These are phyloP conservation scores for Bombylius major DNA, from an alignment of 2,888 invertebrate species.

Conservation along the genomic window DNA sequence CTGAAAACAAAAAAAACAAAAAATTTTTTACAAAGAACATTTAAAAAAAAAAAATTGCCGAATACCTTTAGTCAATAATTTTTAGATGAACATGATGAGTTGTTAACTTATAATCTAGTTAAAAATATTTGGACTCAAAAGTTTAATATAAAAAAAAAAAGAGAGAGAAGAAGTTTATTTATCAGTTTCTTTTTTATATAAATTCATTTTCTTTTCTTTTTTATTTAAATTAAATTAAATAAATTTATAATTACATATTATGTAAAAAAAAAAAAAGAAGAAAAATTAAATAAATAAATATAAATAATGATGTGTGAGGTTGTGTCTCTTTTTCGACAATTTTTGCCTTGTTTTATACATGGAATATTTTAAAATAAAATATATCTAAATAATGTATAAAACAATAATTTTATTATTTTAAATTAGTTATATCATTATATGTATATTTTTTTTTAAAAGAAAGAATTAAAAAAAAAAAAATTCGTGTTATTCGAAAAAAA, in stretches of 20 bases:
- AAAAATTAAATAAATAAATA: too few relatives aligned
- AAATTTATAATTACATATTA: too few relatives aligned
- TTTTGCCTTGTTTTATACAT: not conserved
- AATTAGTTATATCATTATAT: too few relatives aligned
- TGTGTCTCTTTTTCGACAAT: not conserved
- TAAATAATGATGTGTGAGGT: not conserved
- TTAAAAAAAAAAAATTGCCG: not conserved
- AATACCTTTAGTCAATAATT: not conserved
- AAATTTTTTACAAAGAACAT: not conserved
- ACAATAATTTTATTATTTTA: too few relatives aligned
- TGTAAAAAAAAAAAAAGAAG: too few relatives aligned
- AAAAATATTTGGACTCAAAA: not conserved
- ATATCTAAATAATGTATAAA: too few relatives aligned
- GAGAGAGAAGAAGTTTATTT: too few relatives aligned
- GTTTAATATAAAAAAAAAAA: not conserved
- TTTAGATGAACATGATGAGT: not conserved
- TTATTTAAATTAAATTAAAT: too few relatives aligned
- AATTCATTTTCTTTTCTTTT: too few relatives aligned
- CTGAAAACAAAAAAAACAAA: not conserved
- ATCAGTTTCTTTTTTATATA: too few relatives aligned
- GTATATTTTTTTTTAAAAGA: too few relatives aligned
- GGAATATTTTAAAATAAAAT: conserved; percentile 4
- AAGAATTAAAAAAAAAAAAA: too few relatives aligned
- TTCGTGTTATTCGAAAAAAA: conserved; percentile 9
- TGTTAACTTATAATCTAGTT: not conserved